Evolutionary conservation across 2,113 vertebrate genomes (phyloP).

Genomic region (Chauna torquata): DNA sequence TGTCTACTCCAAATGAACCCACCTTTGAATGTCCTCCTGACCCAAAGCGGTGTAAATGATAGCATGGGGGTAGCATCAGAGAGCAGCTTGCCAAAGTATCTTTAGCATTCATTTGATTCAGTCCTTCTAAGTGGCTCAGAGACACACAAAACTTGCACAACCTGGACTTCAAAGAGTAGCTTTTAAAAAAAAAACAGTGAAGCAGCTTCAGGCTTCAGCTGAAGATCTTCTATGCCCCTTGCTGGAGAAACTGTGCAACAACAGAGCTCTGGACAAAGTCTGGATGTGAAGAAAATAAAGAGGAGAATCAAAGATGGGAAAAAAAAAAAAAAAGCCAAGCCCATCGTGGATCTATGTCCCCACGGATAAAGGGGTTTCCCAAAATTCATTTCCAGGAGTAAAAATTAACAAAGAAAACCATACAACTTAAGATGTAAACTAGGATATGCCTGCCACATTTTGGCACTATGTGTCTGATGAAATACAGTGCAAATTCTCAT

Average conservation of each 20-base stretch:
- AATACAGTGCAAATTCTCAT: not conserved
- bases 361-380: not conserved
- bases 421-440: not conserved
- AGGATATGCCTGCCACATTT: not conserved
- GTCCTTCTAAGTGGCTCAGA: not conserved
- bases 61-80: rapidly evolving
- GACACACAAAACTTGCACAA: not conserved
- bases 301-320: not conserved
- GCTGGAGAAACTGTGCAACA: constrained; percentile 40
- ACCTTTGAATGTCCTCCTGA: not conserved
- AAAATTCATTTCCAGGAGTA: not conserved
- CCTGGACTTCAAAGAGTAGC: not conserved
- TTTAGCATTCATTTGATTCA: not conserved
- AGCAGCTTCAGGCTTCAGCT: not conserved
- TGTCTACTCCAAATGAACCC: not conserved
- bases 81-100: not conserved
- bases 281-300: not conserved
- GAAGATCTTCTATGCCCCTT: constrained; percentile 51
- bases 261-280: not conserved
- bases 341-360: not conserved
- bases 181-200: not conserved
- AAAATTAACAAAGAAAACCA: not conserved
- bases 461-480: not conserved
- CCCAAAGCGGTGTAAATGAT: not conserved
- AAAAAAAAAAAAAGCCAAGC: not conserved